Conservation (phyloP, 2,797 vertebrate genomes). For the Coluber constrictor region DNA sequence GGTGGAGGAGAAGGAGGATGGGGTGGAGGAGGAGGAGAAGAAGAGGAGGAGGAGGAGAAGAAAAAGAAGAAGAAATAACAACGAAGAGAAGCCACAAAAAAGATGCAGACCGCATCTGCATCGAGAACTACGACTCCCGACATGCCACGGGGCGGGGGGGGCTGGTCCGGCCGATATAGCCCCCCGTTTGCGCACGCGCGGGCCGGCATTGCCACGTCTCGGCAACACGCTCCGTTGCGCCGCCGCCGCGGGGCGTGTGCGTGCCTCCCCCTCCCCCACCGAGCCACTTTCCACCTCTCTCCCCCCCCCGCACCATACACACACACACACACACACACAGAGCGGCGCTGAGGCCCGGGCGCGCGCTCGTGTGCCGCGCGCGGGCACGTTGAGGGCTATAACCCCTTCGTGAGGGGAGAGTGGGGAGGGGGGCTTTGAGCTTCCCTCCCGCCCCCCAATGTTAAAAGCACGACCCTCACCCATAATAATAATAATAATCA, state of each 20-base stretch:
- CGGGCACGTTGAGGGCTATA: accelerated
- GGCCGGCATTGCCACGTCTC: neutral
- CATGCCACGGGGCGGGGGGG: neutral
- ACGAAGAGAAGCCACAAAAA: neutral
- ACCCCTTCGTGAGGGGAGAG: neutral
- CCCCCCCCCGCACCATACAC: too few relatives aligned
- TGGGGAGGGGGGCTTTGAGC: neutral
- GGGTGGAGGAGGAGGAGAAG: too few relatives aligned
- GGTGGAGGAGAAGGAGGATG: too few relatives aligned
- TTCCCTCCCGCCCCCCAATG: neutral
- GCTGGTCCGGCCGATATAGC: too few relatives aligned
- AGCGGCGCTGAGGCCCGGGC: neutral
- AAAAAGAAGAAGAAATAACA: neutral
- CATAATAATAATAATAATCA: neutral
- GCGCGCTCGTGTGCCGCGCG: neutral
- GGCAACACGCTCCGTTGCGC: neutral
- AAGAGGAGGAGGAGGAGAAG: too few relatives aligned
- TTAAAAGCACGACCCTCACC: neutral
- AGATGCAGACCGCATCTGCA: too few relatives aligned
- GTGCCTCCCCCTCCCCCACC: too few relatives aligned
- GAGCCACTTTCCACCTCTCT: accelerated
- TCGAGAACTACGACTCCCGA: neutral
- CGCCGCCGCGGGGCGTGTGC: neutral
- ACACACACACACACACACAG: too few relatives aligned
- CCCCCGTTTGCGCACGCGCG: neutral